Conservation (phyloP, 1,140 invertebrate species). For the Cydia amplana region DNA sequence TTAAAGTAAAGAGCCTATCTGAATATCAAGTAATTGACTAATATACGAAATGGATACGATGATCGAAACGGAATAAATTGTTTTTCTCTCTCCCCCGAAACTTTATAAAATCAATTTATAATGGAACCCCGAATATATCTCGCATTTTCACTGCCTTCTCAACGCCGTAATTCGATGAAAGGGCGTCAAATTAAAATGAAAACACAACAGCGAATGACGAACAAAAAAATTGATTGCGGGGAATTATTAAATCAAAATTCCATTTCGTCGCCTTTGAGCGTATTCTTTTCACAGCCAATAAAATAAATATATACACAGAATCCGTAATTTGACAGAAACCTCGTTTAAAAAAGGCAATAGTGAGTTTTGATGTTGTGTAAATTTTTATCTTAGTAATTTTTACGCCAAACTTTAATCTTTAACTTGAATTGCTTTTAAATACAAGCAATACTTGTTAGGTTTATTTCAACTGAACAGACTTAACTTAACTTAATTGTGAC, state of each 20-base stretch:
- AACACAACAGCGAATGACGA: slow-evolving; percentile 30
- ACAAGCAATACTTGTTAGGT: no score
- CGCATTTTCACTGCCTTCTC: slow-evolving; percentile 24
- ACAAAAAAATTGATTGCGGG: slow-evolving; percentile 28
- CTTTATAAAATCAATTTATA: slow-evolving; percentile 28
- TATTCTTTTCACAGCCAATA: slow-evolving; percentile 30
- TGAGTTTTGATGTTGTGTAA: no score
- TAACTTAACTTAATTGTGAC: no score
- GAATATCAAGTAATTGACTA: not conserved
- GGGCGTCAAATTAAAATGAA: slow-evolving; percentile 28
- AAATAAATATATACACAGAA: slow-evolving; percentile 23
- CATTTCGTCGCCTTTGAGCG: slow-evolving; percentile 20
- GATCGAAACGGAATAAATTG: not conserved
- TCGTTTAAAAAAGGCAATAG: no score
- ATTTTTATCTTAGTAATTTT: no score
- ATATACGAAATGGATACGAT: not conserved
- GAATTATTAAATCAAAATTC: slow-evolving; percentile 29
- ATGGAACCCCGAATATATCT: slow-evolving; percentile 22
- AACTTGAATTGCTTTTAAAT: no score
- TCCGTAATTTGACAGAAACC: not conserved
- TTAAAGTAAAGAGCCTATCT: not conserved
- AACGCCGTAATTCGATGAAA: slow-evolving; percentile 29
- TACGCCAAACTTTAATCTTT: no score
- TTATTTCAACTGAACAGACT: no score
- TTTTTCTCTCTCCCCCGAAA: not conserved